Evolutionary conservation across 2,888 invertebrate genomes (phyloP).

Genomic region (Tetanocera ferruginea): DNA sequence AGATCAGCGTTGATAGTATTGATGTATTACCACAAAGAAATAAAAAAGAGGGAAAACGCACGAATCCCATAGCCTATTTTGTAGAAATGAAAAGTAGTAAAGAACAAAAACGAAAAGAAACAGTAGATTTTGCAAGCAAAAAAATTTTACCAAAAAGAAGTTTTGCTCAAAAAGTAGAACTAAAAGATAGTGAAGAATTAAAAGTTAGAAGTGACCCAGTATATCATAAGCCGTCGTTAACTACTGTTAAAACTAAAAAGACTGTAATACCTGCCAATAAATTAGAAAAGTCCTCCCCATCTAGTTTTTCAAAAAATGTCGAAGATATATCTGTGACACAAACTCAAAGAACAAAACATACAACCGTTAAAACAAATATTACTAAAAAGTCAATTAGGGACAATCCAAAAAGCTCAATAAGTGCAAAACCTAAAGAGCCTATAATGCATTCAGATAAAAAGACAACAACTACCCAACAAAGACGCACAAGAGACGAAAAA

Average conservation of each 20-base stretch:
- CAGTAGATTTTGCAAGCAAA: not conserved
- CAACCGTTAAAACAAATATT: not conserved
- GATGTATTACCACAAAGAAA: slow-evolving; percentile 46
- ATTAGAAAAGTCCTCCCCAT: not conserved
- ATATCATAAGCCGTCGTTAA: not conserved
- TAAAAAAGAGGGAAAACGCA: slow-evolving; percentile 6
- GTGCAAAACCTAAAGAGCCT: not conserved
- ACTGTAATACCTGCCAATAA: not conserved
- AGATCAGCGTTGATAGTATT: slow-evolving; percentile 46
- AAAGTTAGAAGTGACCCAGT: not conserved
- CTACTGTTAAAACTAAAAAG: slow-evolving; percentile 1
- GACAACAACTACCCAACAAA: not conserved
- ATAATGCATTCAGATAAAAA: not conserved
- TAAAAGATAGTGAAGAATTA: not conserved
- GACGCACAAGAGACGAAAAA: slow-evolving; percentile 6
- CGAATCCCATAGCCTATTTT: slow-evolving; percentile 45
- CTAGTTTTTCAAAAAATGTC: not conserved
- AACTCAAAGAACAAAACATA: not conserved
- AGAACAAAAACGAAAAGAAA: not conserved
- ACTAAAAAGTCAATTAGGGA: not conserved
- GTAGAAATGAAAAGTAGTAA: slow-evolving; percentile 44
- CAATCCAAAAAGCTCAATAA: not conserved
- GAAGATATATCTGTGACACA: not conserved
- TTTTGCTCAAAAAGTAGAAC: not conserved
- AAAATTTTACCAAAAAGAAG: slow-evolving; percentile 2